Conservation (phyloP, 2,888 invertebrate species). For the Dione vanillae region DNA sequence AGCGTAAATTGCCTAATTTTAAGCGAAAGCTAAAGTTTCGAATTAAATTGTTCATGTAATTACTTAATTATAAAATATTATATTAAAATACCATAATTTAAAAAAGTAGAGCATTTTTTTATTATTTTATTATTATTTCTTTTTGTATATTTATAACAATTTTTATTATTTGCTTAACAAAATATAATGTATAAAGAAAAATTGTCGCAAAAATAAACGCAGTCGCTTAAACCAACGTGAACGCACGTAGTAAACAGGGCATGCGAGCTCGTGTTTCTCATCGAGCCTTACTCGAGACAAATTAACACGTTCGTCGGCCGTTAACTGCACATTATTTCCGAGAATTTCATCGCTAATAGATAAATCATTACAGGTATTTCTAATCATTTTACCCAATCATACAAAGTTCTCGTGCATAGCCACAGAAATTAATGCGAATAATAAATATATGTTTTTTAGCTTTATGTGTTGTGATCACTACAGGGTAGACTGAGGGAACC, state of each 20-base stretch:
- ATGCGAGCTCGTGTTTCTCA: constrained; percentile 51
- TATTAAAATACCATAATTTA: too few species aligned
- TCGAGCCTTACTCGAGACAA: constrained; percentile 36
- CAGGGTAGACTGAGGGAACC: too few species aligned
- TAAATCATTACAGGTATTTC: constrained; percentile 17
- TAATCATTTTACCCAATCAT: constrained; percentile 7
- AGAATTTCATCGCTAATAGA: constrained; percentile 29
- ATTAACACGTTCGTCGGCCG: constrained; percentile 39
- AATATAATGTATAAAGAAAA: neutral
- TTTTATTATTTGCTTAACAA: neutral
- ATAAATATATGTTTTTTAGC: too few species aligned
- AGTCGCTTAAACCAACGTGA: constrained; percentile 47
- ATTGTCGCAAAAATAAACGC: constrained; percentile 22
- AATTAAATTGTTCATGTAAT: too few species aligned
- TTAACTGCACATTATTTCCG: constrained; percentile 25
- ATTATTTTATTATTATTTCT: too few species aligned
- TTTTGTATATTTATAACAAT: too few species aligned
- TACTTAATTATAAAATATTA: too few species aligned
- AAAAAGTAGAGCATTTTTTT: too few species aligned
- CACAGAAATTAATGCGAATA: neutral
- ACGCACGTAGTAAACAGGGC: constrained; percentile 52
- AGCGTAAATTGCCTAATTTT: too few species aligned
- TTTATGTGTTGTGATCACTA: too few species aligned
- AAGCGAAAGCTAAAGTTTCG: too few species aligned
- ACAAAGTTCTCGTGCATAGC: neutral